Percentiles rank a stretch among this genome's conserved stretches.
Evolutionary conservation across 2,797 vertebrate genomes (phyloP).

Genomic region (Bucorvus abyssinicus): DNA sequence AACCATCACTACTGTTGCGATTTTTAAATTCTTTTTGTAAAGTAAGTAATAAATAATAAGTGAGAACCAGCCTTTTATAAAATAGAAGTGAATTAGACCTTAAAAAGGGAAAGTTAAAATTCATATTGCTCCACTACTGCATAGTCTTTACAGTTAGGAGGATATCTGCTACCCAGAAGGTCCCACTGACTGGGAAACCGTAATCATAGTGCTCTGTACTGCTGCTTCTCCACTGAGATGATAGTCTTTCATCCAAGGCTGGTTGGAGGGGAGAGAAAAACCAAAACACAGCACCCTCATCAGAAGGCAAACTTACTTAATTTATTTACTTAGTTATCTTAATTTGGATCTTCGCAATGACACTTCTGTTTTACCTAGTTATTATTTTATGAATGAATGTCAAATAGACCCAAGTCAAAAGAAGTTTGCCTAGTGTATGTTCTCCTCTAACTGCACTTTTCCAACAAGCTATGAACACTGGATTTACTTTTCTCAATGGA

Average conservation of each 20-base stretch:
- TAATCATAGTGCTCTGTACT: neutral
- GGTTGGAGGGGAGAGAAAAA: no score
- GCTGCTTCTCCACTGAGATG: neutral
- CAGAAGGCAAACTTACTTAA: neutral
- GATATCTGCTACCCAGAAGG: neutral
- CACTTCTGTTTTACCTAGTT: neutral
- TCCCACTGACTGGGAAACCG: neutral
- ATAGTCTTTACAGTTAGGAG: neutral
- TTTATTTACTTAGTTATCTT: neutral
- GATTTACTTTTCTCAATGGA: neutral
- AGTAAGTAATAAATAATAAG: neutral
- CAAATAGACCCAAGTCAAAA: neutral
- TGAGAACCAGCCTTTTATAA: neutral
- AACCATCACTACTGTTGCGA: neutral
- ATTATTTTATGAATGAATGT: neutral
- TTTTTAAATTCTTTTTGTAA: neutral
- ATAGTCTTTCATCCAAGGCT: neutral
- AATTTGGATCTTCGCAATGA: neutral
- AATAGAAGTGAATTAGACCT: neutral
- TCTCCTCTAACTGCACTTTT: neutral
- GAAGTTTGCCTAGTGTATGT: neutral
- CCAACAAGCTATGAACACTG: neutral
- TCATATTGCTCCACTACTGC: neutral
- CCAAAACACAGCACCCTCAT: no score
- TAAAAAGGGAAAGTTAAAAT: neutral